Base-by-base conservation (phyloP, 2,888 invertebrate genomes). In the Plutella xylostella region DNA sequence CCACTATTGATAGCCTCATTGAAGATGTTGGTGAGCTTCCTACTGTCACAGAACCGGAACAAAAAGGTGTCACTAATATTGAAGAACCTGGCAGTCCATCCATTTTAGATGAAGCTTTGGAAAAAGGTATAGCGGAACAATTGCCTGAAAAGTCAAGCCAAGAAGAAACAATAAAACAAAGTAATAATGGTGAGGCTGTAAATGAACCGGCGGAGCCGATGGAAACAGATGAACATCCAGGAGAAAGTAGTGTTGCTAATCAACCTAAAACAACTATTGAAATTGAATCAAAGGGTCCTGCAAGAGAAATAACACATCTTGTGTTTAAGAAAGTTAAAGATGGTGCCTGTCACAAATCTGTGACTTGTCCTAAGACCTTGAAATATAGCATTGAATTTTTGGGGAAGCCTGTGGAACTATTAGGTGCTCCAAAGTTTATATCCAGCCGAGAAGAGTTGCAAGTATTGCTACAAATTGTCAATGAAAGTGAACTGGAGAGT, bases 401-500 rank as follows among this genome's bases (percentile, higher is more conserved):
- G 46, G 78, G 72, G 11, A 79, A 77, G 54, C 56, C 71, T 49
- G 72, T 83, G 42, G 73, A 83, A 53, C 69, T 85, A 51, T 55
- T 84, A 48, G 85, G 84, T 48, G 85, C 85, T 47, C 85, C 85
- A n/a, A 75, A 76, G 56, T 68, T 63, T 56, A 74, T 85, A 52
- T 68, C 73, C 48, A 77, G 68, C 58, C 60, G 77, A 61, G 82
- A 78, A 54, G 85, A 85, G 55, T 64, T 85, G 53, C 59, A 75
- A 66, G 79, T 85, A 51, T 61, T 85, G 49, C 65, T 85, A 55
- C 78, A 85, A 63, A 85, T 85, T 58, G 83, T 85, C 45, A 72
- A 85, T 58, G 83, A 84, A 53, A 77, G 71, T 59, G 69, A 74
- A 56, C 58, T 79, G 47, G 63, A 66, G 49, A 78, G 72, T 65